phyloP scores from a whole-genome alignment of 2,797 vertebrate species.

The Sebastes reedi region DNA sequence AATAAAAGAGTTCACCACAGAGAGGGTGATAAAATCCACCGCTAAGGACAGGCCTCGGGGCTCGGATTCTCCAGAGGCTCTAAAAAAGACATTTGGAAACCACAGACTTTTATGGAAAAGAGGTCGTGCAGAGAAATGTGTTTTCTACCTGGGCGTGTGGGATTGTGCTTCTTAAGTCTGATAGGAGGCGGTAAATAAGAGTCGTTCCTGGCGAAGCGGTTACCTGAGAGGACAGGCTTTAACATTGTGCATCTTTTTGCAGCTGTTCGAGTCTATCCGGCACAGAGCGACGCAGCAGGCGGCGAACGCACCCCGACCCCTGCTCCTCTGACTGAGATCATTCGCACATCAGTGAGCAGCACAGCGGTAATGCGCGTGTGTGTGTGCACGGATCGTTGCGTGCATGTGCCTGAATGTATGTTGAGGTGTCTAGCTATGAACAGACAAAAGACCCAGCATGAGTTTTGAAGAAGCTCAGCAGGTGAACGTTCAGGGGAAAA shows the following conservation, averaged over 20 bases:
- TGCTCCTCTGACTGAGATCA: constrained; percentile 14
- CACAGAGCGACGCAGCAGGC: constrained; percentile 12
- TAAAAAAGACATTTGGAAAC: neutral
- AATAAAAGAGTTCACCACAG: constrained; percentile 18
- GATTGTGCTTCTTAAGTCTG: neutral
- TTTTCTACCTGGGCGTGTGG: neutral
- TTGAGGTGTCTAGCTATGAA: neutral
- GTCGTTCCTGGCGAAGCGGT: neutral
- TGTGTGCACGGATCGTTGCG: neutral
- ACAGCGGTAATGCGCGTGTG: constrained; percentile 8
- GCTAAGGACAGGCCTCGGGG: constrained; percentile 17
- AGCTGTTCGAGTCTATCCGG: neutral
- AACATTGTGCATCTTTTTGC: neutral
- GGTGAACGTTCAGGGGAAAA: neutral
- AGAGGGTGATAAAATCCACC: constrained; percentile 13
- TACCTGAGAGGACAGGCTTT: constrained; percentile 5
- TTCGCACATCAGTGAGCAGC: constrained; percentile 43
- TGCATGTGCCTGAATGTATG: neutral
- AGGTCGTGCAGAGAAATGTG: neutral
- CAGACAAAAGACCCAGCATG: constrained; percentile 12
- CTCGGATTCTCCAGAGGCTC: neutral
- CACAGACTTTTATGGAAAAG: neutral
- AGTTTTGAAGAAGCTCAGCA: constrained; percentile 24
- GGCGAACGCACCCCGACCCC: neutral
- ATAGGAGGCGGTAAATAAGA: constrained; percentile 36